Percentiles rank a stretch among this genome's conserved stretches.
These are phyloP conservation scores for Mola mola DNA, from an alignment of 2,113 vertebrate species.

Conservation along the genomic window DNA sequence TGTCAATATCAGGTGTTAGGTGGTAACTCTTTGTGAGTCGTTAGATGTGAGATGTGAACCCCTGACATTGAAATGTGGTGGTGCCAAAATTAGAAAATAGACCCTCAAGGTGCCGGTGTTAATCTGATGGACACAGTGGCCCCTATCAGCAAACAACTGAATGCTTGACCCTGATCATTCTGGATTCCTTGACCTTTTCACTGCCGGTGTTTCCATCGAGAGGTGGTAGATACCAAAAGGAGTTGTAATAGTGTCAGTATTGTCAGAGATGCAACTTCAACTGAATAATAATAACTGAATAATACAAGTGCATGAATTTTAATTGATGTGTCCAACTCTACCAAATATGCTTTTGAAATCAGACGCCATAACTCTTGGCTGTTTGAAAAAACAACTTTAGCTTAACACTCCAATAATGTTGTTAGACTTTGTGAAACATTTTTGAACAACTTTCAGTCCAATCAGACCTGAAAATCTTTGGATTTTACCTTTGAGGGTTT, in stretches of 20 bases:
- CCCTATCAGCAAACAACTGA: neutral
- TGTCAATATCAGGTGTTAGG: conserved; percentile 4
- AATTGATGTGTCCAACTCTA: too few species aligned
- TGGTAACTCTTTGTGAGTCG: neutral
- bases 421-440: too few species aligned
- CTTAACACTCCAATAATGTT: too few species aligned
- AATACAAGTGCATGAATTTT: too few species aligned
- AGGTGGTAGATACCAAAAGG: neutral
- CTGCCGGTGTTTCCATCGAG: neutral
- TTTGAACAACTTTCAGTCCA: too few species aligned
- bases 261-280: too few species aligned
- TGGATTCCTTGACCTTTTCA: neutral
- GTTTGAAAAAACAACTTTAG: too few species aligned
- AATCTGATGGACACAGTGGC: neutral
- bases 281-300: too few species aligned
- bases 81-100: neutral
- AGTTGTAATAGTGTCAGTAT: neutral
- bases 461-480: too few species aligned
- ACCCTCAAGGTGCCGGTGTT: neutral
- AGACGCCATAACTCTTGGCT: too few species aligned
- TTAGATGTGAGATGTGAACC: conserved; percentile 18
- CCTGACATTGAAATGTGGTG: conserved; percentile 2
- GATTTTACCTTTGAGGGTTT: conserved; percentile 1
- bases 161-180: neutral
- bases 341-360: too few species aligned